A percentile compares a stretch with the other conserved stretches of the same genome.
Conservation (phyloP, 2,113 vertebrate species). For the Heterocephalus glaber region DNA sequence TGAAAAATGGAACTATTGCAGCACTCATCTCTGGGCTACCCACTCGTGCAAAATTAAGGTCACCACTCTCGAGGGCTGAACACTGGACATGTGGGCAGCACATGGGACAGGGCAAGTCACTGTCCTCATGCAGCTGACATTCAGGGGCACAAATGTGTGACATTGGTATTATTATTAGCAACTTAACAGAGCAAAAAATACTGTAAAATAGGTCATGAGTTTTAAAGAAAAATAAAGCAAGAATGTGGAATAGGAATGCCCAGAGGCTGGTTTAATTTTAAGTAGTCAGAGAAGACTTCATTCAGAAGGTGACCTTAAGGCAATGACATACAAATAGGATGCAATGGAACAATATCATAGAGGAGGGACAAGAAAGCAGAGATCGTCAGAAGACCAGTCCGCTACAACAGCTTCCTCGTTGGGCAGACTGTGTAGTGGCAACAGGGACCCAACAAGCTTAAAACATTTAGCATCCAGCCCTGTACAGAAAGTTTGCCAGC, state of each 20-base stretch:
- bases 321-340: not conserved
- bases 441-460: not conserved
- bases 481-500: not conserved
- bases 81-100: rapidly evolving
- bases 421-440: rapidly evolving
- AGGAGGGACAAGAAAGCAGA: rapidly evolving
- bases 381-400: not conserved
- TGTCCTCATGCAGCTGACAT: not conserved
- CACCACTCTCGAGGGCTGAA: rapidly evolving
- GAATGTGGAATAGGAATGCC: not conserved
- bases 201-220: not conserved
- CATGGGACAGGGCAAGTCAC: rapidly evolving
- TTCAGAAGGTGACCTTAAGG: not conserved
- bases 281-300: not conserved
- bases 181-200: not conserved
- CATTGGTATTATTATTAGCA: rapidly evolving
- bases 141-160: too few species aligned
- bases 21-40: too few species aligned
- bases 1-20: not conserved
- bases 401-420: rapidly evolving
- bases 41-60: rapidly evolving
- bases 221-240: not conserved
- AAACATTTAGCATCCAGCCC: not conserved
- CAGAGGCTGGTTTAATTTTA: not conserved
- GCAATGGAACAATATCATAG: rapidly evolving